Conservation (phyloP, 2,888 invertebrate species). For the Atherix ibis region DNA sequence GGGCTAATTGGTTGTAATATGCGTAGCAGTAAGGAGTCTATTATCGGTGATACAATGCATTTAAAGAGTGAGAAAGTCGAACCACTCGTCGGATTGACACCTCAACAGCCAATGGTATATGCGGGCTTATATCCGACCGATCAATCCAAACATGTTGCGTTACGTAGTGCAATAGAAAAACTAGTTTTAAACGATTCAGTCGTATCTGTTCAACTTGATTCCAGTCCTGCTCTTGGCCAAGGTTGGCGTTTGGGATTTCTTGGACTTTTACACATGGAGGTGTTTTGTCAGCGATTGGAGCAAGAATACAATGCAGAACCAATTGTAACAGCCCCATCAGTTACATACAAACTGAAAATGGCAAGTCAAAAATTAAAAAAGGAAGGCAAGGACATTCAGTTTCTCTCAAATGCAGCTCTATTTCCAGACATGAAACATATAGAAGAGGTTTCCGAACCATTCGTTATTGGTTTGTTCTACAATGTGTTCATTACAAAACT, state of each 20-base stretch:
- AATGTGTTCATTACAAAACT: too few species aligned
- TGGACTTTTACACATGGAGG: slow-evolving; percentile 75
- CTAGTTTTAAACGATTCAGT: slow-evolving; percentile 88
- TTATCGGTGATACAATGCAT: slow-evolving; percentile 62
- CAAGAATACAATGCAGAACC: slow-evolving; percentile 73
- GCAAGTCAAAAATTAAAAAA: slow-evolving; percentile 51
- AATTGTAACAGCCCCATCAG: slow-evolving; percentile 71
- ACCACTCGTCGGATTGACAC: slow-evolving; percentile 45
- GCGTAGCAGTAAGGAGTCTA: slow-evolving; percentile 53
- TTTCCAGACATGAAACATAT: slow-evolving; percentile 53
- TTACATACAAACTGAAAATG: slow-evolving; percentile 63
- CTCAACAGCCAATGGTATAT: slow-evolving; percentile 66
- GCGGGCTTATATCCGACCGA: slow-evolving; percentile 79
- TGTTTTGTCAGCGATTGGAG: slow-evolving; percentile 69
- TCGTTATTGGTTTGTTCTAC: slow-evolving; percentile 59
- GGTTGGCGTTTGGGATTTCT: slow-evolving; percentile 82
- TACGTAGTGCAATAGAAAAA: slow-evolving; percentile 75
- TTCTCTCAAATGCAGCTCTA: slow-evolving; percentile 58
- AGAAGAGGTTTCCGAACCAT: slow-evolving; percentile 68
- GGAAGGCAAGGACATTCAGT: slow-evolving; percentile 41
- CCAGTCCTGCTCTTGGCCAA: slow-evolving; percentile 73
- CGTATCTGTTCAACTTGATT: slow-evolving; percentile 64
- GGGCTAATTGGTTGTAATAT: slow-evolving; percentile 76
- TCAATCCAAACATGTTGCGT: slow-evolving; percentile 60
- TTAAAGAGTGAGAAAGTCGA: slow-evolving; percentile 31